These are phyloP conservation scores for Aphis gossypii DNA, from an alignment of 1,140 invertebrate genomes.

Conservation along the genomic window DNA sequence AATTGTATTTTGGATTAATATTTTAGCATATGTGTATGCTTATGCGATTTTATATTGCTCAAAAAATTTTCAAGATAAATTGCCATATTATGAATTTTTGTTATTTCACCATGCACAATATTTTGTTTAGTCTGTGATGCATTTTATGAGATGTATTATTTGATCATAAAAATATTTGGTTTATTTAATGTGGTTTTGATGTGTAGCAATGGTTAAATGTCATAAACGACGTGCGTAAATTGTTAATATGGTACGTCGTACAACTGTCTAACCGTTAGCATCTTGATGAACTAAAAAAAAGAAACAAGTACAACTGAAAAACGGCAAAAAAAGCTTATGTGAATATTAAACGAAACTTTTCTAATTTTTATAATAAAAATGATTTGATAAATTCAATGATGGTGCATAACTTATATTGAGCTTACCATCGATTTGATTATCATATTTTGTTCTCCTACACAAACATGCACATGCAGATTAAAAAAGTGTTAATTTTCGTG, in stretches of 20 bases:
- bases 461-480: not conserved
- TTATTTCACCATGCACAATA: not conserved
- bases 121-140: not conserved
- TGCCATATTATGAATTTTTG: not conserved
- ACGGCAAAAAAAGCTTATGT: not conserved
- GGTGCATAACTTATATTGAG: conserved; percentile 20
- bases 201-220: not conserved
- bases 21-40: not conserved
- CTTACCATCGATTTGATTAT: conserved; percentile 1
- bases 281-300: not conserved
- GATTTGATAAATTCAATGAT: not conserved
- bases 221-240: conserved; percentile 9
- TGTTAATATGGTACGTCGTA: not conserved
- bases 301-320: not conserved
- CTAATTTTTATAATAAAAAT: not conserved
- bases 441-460: not conserved
- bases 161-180: not conserved
- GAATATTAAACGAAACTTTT: not conserved
- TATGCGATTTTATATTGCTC: not conserved
- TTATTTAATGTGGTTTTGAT: conserved; percentile 18
- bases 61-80: not conserved
- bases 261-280: not conserved
- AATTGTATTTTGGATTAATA: not conserved
- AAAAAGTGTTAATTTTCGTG: not conserved
- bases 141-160: not conserved